Evolutionary conservation across 1,140 invertebrate species (phyloP), one percentile per base, ranked within the genome.

Genomic region (Parapsyche elsis): DNA sequence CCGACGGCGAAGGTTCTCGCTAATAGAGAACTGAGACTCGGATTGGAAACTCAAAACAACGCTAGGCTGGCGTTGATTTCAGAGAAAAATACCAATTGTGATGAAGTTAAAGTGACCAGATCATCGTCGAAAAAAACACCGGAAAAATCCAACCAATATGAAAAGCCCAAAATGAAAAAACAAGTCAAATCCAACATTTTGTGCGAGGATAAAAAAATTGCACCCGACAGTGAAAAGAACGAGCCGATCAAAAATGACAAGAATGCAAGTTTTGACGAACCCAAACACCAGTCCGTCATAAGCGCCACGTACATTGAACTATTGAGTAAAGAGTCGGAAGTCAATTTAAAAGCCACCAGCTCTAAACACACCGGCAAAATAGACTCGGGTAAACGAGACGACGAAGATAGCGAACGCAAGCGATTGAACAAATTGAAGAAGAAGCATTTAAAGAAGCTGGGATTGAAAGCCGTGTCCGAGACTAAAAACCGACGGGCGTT

Each of bases 1-100:
- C 90, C 90, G 9, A 91, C 90, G 16, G 86, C 90, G 4, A 91
- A 91, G 84, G 87, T 91, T 14, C 83, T 91, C 4, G 90, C 88
- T 14, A 91, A 91, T 82, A 88, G 90, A 83, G 90, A 91, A 80
- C 83, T 91, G 74, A 86, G 90, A 75, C 89, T 90, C 57, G 90
- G 90, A 57, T 86, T 90, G 16, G 90, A 91, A 79, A 88, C 89
- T 19, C 90, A 90, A 84, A 90, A 90, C 80, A 91, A 90, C 82
- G 88, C 88, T 9, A 86, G 90, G 0, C 81, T 87, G 9, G 86
- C 85, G 14, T 83, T 86, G 76, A 82, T 85, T 49, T 59, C 82
- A 44, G 88, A 90, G 21, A 87, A 86, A 70, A 46, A 77, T 0
- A 26, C 53, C 5, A 84, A 78, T 71, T 80, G 26, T 80, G 85